These are phyloP conservation scores for Cyprinodon brontotheroides DNA, from an alignment of 2,113 vertebrate species.

Conservation along the genomic window DNA sequence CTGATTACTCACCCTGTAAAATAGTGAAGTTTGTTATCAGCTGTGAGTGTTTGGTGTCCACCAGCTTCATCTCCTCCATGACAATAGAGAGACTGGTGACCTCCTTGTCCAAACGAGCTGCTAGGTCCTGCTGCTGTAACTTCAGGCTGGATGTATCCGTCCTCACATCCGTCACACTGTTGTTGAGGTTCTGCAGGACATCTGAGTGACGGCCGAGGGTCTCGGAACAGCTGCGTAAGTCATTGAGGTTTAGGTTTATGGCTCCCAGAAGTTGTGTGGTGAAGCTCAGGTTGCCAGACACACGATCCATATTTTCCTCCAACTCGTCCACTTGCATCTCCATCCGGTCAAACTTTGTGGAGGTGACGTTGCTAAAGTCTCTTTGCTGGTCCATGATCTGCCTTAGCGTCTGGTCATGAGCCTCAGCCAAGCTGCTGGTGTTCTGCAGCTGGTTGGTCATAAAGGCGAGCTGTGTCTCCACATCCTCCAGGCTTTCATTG, in stretches of 20 bases:
- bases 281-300: conserved; percentile 93
- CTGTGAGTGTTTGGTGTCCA: conserved; percentile 94
- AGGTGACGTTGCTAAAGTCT: conserved; percentile 86
- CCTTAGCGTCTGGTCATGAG: conserved; percentile 87
- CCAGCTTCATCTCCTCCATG: conserved; percentile 98
- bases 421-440: conserved; percentile 85
- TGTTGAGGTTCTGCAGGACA: conserved; percentile 86
- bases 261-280: conserved; percentile 90
- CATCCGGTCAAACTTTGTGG: conserved; percentile 83
- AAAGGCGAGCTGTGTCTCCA: conserved; percentile 85
- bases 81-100: conserved; percentile 90
- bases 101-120: conserved; percentile 89
- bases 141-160: conserved; percentile 83
- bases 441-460: conserved; percentile 89
- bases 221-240: conserved; percentile 89
- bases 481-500: conserved; percentile 90
- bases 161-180: conserved; percentile 83
- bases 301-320: conserved; percentile 86
- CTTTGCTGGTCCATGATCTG: conserved; percentile 90
- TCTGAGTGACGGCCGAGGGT: conserved; percentile 89
- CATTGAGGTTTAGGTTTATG: conserved; percentile 88
- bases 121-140: conserved; percentile 89
- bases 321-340: conserved; percentile 87
- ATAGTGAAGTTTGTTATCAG: conserved; percentile 98
- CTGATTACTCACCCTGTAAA: conserved; percentile 84